phyloP scores from a whole-genome alignment of 2,113 vertebrate genomes.

The Sebastes fasciatus region DNA sequence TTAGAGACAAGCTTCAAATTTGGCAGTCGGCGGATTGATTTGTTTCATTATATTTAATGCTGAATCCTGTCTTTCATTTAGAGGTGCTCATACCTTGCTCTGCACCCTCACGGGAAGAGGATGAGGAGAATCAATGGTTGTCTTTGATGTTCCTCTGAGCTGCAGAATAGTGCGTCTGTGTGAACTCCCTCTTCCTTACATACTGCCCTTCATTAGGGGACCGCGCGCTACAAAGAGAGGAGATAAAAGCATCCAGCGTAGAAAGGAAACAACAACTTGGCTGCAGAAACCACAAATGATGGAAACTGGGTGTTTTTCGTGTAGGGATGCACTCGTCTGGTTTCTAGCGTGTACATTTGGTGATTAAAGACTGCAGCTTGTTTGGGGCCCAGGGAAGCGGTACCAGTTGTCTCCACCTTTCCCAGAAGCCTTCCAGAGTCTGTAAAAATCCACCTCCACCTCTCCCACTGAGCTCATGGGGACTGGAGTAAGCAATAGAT shows the following conservation, averaged over 20 bases:
- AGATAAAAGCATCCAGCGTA: conserved; percentile 70
- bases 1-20: conserved; percentile 49
- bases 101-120: conserved; percentile 47
- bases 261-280: conserved; percentile 74
- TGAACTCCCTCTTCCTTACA: conserved; percentile 62
- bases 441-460: conserved; percentile 53
- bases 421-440: conserved; percentile 38
- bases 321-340: conserved; percentile 18
- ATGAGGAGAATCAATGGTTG: conserved; percentile 61
- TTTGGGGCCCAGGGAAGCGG: conserved; percentile 61
- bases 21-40: conserved; percentile 60
- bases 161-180: conserved; percentile 48
- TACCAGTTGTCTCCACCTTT: conserved; percentile 64
- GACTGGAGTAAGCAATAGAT: conserved; percentile 52
- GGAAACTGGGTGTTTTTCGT: conserved; percentile 38
- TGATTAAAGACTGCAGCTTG: conserved; percentile 76
- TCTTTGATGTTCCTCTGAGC: conserved; percentile 73
- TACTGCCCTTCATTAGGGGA: conserved; percentile 72
- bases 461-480: conserved; percentile 46
- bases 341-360: conserved; percentile 38
- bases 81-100: conserved; percentile 64
- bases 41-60: conserved; percentile 45
- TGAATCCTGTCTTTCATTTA: conserved; percentile 53
- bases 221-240: conserved; percentile 58
- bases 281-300: conserved; percentile 62